Percentiles rank a stretch among this genome's conserved stretches.
These are phyloP conservation scores for Pogonomyrmex californicus DNA, from an alignment of 1,140 invertebrate genomes.

Conservation along the genomic window DNA sequence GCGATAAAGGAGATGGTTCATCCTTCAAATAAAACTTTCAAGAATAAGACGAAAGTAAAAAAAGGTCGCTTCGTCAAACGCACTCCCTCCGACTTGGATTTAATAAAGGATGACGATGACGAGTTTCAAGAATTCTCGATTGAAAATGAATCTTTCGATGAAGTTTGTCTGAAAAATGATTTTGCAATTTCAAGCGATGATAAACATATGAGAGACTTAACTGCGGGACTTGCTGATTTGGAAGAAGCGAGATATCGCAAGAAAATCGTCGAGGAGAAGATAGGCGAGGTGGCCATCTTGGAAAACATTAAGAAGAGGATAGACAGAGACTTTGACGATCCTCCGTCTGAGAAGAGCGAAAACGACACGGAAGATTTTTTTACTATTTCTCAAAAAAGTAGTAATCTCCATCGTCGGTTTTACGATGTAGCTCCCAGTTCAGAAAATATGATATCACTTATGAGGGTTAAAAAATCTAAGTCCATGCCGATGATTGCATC, in stretches of 20 bases:
- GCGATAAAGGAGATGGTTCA: background rate
- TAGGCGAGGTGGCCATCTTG: constrained; percentile 61
- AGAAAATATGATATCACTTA: background rate
- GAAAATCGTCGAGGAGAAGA: constrained; percentile 21
- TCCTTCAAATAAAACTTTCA: background rate
- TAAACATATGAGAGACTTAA: background rate
- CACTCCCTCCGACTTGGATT: background rate
- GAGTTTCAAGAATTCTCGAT: constrained; percentile 1
- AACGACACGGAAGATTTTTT: constrained; percentile 44
- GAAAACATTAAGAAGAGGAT: constrained; percentile 70
- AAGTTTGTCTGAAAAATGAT: background rate
- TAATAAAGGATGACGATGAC: background rate
- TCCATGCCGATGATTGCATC: background rate
- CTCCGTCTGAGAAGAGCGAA: constrained; percentile 3
- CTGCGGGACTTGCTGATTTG: background rate
- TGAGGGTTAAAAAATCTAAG: background rate
- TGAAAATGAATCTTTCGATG: background rate
- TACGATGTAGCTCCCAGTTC: background rate
- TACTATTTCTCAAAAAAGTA: constrained; percentile 5
- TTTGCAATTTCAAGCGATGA: background rate
- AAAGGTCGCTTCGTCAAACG: background rate
- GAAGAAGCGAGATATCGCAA: constrained; percentile 3
- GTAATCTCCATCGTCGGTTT: background rate
- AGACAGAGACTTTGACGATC: constrained; percentile 70
- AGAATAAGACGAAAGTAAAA: background rate